These are phyloP conservation scores for Leptoteleia sp. DNA, from an alignment of 1,140 invertebrate species.

Conservation along the genomic window DNA sequence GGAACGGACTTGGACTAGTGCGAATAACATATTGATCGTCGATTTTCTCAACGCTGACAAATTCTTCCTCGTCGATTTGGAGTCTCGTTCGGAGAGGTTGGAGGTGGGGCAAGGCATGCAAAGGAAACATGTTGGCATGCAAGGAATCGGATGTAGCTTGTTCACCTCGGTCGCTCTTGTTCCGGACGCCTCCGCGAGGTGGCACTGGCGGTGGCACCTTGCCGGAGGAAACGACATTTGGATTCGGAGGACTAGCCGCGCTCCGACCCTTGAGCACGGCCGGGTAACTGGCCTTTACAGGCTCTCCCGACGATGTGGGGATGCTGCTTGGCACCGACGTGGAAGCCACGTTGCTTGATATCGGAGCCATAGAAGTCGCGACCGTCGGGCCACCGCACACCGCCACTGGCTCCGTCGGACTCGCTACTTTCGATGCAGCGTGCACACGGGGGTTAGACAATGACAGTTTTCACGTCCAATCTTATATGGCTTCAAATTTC, in stretches of 20 bases:
- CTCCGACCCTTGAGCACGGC: constrained; percentile 87
- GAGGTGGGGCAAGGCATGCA: constrained; percentile 55
- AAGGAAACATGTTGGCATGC: constrained; percentile 70
- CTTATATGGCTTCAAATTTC: constrained; percentile 17
- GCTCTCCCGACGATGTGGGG: constrained; percentile 64
- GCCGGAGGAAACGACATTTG: constrained; percentile 75
- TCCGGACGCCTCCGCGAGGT: constrained; percentile 85
- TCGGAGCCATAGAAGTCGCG: constrained; percentile 63
- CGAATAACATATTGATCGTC: constrained; percentile 72
- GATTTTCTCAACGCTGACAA: constrained; percentile 73
- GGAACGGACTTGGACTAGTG: constrained; percentile 75
- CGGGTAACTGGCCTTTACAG: constrained; percentile 83
- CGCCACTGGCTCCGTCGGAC: constrained; percentile 56
- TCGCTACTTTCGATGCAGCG: constrained; percentile 58
- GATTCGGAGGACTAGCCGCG: constrained; percentile 76
- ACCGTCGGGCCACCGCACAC: constrained; percentile 46
- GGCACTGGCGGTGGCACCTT: constrained; percentile 91
- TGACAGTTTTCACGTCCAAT: constrained; percentile 27
- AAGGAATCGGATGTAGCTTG: constrained; percentile 68
- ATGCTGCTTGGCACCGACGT: constrained; percentile 57
- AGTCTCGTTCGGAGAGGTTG: constrained; percentile 20
- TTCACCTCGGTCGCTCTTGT: constrained; percentile 76
- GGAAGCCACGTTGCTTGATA: constrained; percentile 73
- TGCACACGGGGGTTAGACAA: constrained; percentile 58
- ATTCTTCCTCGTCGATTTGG: constrained; percentile 73